Base-by-base conservation (phyloP, 2,797 vertebrate genomes). In the Salarias fasciatus region DNA sequence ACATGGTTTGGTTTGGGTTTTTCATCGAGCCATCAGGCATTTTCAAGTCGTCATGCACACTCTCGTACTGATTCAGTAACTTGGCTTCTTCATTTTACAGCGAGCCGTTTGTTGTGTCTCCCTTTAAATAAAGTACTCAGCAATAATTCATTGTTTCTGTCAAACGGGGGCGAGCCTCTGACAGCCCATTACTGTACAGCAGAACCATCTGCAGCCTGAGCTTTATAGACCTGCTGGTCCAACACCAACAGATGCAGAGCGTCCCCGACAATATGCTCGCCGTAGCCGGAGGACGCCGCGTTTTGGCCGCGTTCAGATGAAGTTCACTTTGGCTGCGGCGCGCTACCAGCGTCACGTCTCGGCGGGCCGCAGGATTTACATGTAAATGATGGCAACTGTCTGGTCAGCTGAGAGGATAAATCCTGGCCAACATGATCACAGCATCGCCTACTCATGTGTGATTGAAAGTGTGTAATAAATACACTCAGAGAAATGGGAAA, bases 171-270 rank as follows among this genome's bases (percentile, higher is more conserved):
- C n/a, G n/a, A n/a, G n/a, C n/a, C n/a, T n/a, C n/a, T 72, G 85
- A 86, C 80, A 75, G 70, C 72, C 64, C 69, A 81, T 85, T 83
- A 83, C 71, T 67, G 84, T 80, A 80, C 69, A 53, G 55, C 72
- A 64, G 15, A 75, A 72, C 87, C 88, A 87, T 89, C 85, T 90
- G 86, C 80, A 89, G 69, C 86, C 81, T 83, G 69, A 83, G 69
- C 75, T 80, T 71, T 74, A 79, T 56, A 66, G 63, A 76, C 69
- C 63, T 48, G 50, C 72, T 13, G 64, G 63, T 79, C 77, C 78
- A 75, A 67, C 70, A 69, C 47, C 37, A 75, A 57, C 88, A 86
- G 82, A 85, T 86, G 84, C 79, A 76, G 48, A 36, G 63, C 28
- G 70, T 43, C 64, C 62, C 51, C n/a, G 58, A 86, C 86, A 89